Percentiles rank a stretch among this genome's conserved stretches.
These are phyloP conservation scores for Hassar affinis DNA, from an alignment of 2,113 vertebrate species.

Conservation along the genomic window DNA sequence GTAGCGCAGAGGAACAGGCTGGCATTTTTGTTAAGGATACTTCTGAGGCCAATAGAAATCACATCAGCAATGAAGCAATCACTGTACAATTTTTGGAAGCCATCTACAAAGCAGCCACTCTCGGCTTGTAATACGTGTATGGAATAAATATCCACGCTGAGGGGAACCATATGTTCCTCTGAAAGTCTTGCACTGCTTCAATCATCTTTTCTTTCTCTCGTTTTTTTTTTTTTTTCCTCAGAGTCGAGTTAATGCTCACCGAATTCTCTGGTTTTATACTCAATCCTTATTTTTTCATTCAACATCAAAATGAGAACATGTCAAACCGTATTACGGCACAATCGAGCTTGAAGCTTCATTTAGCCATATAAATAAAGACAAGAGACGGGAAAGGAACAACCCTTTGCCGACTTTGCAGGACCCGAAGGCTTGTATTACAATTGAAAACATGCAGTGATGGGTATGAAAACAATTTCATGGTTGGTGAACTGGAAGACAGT, in stretches of 20 bases:
- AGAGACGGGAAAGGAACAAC: conserved; percentile 9
- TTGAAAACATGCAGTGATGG: conserved; percentile 44
- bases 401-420: conserved; percentile 27
- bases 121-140: conserved; percentile 52
- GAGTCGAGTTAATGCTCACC: conserved; percentile 31
- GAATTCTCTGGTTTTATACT: conserved; percentile 30
- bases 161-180: conserved; percentile 53
- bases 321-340: conserved; percentile 37
- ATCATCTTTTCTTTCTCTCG: conserved; percentile 35
- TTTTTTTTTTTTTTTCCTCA: conserved; percentile 5
- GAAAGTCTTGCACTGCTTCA: conserved; percentile 40
- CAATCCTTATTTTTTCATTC: conserved; percentile 25
- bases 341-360: conserved; percentile 27
- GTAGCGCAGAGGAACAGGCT: conserved; percentile 49
- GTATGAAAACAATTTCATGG: conserved; percentile 51
- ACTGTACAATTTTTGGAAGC: conserved; percentile 56
- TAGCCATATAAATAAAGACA: conserved; percentile 27
- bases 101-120: conserved; percentile 56
- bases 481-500: conserved; percentile 45
- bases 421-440: conserved; percentile 41
- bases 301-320: conserved; percentile 45
- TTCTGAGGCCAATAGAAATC: conserved; percentile 59
- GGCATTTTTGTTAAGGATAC: conserved; percentile 55
- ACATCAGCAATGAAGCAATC: conserved; percentile 61
- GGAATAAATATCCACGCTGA: conserved; percentile 57